Base-by-base conservation (phyloP, 2,888 invertebrate species). In the Stenurella melanura region DNA sequence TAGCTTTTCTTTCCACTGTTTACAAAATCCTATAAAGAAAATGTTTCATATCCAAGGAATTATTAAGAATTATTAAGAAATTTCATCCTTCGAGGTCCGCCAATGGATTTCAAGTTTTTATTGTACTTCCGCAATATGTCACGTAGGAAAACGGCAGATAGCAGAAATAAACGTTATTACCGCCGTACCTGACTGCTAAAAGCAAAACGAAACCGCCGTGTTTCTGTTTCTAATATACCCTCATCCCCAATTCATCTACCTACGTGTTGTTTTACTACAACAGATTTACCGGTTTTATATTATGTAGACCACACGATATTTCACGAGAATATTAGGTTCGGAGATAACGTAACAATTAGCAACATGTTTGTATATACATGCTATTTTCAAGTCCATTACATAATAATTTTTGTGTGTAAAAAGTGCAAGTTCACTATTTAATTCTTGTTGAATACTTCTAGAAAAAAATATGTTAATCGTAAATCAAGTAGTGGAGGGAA, bases 121-220 rank as follows among this genome's bases (percentile, higher is more conserved):
- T 17, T 63, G 66, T 57, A n/a, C 57, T 26, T 72, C 61, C 63
- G 85, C 87, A 87, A 88, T 88, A 88, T 87, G 88, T 87, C 88
- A 88, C 88, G 87, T 86, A 85, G 84, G 83, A 68, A 72, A 81
- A 82, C 80, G 80, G 80, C 81, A 86, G 86, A 86, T 87, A 87
- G 86, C 86, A 83, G 84, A 85, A 80, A 80, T 85, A 85, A 86
- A 86, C 85, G 84, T 83, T 86, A 86, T 87, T 86, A 85, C 85
- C 77, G 79, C 78, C 75, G 83, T 85, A 86, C 86, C 85, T 86
- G 85, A 86, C 85, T 87, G 82, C 75, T 76, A 54, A 77, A 66
- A 77, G 77, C 74, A 73, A 75, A 74, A 72, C 68, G 71, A 68
- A 54, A 71, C 73, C 74, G 19, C 69, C 34, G 38, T 66, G 71